Conservation (phyloP, 2,797 vertebrate genomes). For the Gephyroberyx darwinii region DNA sequence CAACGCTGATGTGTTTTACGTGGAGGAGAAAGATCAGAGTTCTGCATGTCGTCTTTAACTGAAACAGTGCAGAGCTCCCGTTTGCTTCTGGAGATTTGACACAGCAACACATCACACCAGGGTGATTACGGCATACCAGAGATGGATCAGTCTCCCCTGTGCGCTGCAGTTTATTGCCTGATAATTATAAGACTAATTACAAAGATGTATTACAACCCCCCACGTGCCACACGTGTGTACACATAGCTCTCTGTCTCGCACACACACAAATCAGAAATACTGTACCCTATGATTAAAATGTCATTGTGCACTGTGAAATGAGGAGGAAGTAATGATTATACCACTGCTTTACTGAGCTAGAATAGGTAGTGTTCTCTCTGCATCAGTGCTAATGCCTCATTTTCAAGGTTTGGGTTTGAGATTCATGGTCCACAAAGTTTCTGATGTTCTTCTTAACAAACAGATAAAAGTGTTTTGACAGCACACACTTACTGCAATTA, state of each 20-base stretch:
- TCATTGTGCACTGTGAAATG: constrained; percentile 61
- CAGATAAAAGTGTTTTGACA: constrained; percentile 37
- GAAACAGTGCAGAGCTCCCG: constrained; percentile 35
- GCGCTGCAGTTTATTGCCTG: constrained; percentile 78
- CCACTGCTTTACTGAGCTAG: constrained; percentile 24
- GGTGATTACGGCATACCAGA: constrained; percentile 73
- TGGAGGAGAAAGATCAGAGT: neutral
- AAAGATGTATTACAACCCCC: constrained; percentile 75
- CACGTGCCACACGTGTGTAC: constrained; percentile 40
- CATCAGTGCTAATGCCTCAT: constrained; percentile 36
- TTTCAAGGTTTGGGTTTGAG: constrained; percentile 46
- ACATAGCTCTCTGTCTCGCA: constrained; percentile 26
- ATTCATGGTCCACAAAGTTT: constrained; percentile 59
- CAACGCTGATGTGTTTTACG: neutral
- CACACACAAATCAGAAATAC: constrained; percentile 70
- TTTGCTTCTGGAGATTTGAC: constrained; percentile 66
- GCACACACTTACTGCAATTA: constrained; percentile 56
- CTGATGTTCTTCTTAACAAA: constrained; percentile 55
- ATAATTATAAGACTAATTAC: constrained; percentile 84
- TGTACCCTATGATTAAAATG: constrained; percentile 74
- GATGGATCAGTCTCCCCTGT: constrained; percentile 73
- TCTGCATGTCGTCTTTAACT: constrained; percentile 22
- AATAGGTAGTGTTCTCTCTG: constrained; percentile 43
- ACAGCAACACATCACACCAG: constrained; percentile 66
- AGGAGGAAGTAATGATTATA: constrained; percentile 61